Evolutionary conservation across 2,888 invertebrate species (phyloP).

Genomic region (Leucozona laternaria): DNA sequence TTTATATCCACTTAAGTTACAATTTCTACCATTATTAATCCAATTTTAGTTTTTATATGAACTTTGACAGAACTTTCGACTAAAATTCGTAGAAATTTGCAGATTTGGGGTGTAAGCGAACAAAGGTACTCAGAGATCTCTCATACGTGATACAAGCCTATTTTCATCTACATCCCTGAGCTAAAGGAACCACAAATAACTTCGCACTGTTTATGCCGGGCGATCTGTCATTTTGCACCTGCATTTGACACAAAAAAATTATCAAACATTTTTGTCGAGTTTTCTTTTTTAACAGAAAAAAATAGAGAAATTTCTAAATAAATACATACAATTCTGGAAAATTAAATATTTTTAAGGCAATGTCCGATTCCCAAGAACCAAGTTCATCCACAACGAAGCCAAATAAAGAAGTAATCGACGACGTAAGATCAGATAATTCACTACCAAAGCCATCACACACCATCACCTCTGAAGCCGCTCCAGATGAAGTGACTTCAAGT

Average conservation of each 20-base stretch:
- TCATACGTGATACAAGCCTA: no score
- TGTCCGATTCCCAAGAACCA: conserved; percentile 57
- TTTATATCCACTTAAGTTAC: no score
- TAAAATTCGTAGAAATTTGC: no score
- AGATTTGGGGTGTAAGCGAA: no score
- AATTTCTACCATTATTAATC: no score
- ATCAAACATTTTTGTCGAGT: conserved; percentile 15
- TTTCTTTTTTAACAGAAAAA: conserved; percentile 13
- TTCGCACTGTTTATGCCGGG: conserved; percentile 54
- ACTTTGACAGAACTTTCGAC: no score
- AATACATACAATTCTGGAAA: background rate
- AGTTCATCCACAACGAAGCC: conserved; percentile 38
- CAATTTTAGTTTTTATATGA: no score
- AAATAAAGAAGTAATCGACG: conserved; percentile 30
- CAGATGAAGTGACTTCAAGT: conserved; percentile 52
- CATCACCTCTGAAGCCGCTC: conserved; percentile 10
- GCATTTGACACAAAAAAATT: conserved; percentile 38
- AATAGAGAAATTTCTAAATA: background rate
- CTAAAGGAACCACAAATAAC: background rate
- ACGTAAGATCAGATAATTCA: conserved; percentile 26
- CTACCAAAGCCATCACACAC: conserved; percentile 1
- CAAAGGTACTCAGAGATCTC: no score
- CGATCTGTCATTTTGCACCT: conserved; percentile 48
- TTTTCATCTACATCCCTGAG: conserved; percentile 43
- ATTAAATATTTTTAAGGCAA: conserved; percentile 1